These are phyloP conservation scores for Chloromyia formosa DNA, from an alignment of 2,888 invertebrate species.

Conservation along the genomic window DNA sequence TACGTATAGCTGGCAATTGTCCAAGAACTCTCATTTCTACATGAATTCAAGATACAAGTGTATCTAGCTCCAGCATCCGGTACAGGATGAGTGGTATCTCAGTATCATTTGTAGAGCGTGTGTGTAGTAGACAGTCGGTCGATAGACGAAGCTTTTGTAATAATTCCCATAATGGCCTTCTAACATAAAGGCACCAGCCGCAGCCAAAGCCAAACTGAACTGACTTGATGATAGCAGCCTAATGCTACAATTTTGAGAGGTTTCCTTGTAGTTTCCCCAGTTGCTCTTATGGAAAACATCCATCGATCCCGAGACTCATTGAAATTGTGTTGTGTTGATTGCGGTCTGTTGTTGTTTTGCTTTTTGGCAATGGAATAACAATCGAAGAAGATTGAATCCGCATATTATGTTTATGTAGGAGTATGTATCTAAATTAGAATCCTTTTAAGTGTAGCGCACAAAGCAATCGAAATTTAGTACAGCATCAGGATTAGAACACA, in stretches of 20 bases:
- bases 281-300: too few relatives aligned
- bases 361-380: neutral
- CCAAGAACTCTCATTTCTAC: neutral
- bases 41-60: neutral
- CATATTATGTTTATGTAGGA: neutral
- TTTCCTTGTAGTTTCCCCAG: neutral
- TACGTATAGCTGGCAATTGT: neutral
- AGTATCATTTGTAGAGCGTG: neutral
- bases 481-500: too few relatives aligned
- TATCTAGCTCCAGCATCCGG: neutral
- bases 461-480: too few relatives aligned
- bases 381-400: neutral
- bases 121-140: neutral
- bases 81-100: neutral
- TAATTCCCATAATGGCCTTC: slow-evolving; percentile 35
- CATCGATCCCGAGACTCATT: too few relatives aligned
- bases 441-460: too few relatives aligned
- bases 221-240: slow-evolving; percentile 4
- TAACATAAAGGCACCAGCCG: slow-evolving; percentile 20
- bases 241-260: neutral
- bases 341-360: neutral
- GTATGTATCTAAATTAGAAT: too few relatives aligned
- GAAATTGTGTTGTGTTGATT: neutral
- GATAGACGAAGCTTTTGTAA: slow-evolving; percentile 31
- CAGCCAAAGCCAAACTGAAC: neutral